Evolutionary conservation across 1,140 invertebrate species (phyloP), one percentile per base, ranked within the genome.

Genomic region (Drosophila lowei): DNA sequence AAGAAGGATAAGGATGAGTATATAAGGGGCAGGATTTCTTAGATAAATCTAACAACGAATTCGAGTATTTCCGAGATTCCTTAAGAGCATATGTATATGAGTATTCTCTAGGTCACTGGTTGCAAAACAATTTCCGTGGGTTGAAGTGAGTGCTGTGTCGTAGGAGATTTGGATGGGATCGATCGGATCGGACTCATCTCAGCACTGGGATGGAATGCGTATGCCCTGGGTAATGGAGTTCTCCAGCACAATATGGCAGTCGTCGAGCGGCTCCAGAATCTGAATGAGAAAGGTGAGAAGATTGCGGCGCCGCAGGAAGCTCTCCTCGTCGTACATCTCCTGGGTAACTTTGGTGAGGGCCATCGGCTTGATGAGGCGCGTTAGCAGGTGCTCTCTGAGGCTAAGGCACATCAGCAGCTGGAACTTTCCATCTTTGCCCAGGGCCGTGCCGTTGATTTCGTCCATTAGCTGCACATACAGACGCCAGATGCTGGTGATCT

Each of bases 371-470:
- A 99, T 92, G 93, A 99, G 97, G 62, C 95, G 94, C 86, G 98
- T 96, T 57, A 99, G 92, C 85, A 97, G 94, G 91, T 98, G 97
- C 92, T 99, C 98, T 85, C 98, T 92, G 25, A 91, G 94, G 88
- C 96, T 95, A 7, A 99, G 93, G 91, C 98, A 99, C 58, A 99
- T 95, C 89, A 99, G 98, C 6, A 99, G 93, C 90, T 99, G 98
- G 91, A 99, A 99, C 92, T 99, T 98, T 28, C 98, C 98, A 93
- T 99, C 98, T 92, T 99, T 99, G 47, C 99, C 99, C 9, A 99
- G 93, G 54, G 96, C 97, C 0, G 95, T 95, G 34, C 94, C 94
- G 90, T 96, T 95, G 48, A 99, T 97, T 92, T 98, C 95, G 89
- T 96, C 95, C 79, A 96, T 94, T 1, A 96, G 92, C 84, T 96